phyloP scores from a whole-genome alignment of 2,888 invertebrate species.

The Stratiomys singularior region DNA sequence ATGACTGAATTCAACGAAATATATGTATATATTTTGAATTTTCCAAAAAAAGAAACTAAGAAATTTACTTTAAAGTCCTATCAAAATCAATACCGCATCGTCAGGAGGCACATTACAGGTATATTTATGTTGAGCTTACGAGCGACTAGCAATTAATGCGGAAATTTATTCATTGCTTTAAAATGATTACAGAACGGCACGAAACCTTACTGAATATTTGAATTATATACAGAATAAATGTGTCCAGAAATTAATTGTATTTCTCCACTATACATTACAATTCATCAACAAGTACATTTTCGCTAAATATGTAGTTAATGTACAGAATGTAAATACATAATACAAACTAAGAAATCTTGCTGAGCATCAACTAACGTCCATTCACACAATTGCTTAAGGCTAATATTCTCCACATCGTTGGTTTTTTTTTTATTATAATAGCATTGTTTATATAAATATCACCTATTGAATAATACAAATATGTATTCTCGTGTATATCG shows the following conservation, averaged over 20 bases:
- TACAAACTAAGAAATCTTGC: constrained; percentile 16
- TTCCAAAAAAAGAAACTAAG: too few relatives aligned
- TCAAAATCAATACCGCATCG: too few relatives aligned
- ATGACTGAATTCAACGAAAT: too few relatives aligned
- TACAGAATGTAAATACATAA: constrained; percentile 34
- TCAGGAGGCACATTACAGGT: too few relatives aligned
- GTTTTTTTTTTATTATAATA: neutral
- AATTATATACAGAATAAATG: too few relatives aligned
- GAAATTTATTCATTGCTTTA: too few relatives aligned
- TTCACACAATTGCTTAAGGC: constrained; percentile 32
- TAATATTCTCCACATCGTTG: constrained; percentile 18
- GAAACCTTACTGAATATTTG: too few relatives aligned
- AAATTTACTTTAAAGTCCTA: too few relatives aligned
- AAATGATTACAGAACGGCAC: too few relatives aligned
- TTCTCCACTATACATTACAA: neutral
- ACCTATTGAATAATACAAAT: constrained; percentile 42
- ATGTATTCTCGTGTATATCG: constrained; percentile 35
- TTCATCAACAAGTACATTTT: constrained; percentile 33
- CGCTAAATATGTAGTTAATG: constrained; percentile 5
- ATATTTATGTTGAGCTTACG: too few relatives aligned
- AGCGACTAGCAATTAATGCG: too few relatives aligned
- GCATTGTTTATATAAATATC: constrained; percentile 35
- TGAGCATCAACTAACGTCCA: constrained; percentile 29
- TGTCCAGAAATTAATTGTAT: neutral
- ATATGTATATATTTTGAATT: too few relatives aligned